Percentiles rank a stretch among this genome's conserved stretches.
These are phyloP conservation scores for Hetaerina americana DNA, from an alignment of 1,140 invertebrate genomes.

Conservation along the genomic window DNA sequence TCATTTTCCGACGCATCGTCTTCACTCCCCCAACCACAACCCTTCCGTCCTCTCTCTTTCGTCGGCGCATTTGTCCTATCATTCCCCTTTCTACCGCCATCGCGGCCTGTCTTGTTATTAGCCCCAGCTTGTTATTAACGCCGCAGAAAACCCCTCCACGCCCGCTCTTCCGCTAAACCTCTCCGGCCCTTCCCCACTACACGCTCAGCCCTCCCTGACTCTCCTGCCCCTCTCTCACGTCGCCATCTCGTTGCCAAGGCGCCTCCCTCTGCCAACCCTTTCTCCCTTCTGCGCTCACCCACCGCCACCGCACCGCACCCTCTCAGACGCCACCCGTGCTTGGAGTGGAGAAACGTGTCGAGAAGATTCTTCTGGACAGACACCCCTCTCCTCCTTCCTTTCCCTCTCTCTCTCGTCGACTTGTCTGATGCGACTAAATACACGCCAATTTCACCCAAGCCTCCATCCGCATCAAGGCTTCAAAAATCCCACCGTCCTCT, in stretches of 20 bases:
- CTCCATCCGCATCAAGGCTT: neutral
- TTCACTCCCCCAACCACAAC: too few species aligned
- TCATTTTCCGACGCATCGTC: too few species aligned
- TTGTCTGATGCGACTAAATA: neutral
- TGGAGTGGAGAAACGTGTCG: neutral
- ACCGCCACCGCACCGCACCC: neutral
- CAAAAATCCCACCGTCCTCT: neutral
- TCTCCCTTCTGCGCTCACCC: too few species aligned
- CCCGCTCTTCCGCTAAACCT: neutral
- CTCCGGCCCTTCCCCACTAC: neutral
- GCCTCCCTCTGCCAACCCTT: too few species aligned
- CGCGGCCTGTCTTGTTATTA: neutral
- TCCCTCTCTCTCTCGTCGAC: neutral
- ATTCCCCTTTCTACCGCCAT: too few species aligned
- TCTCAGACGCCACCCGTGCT: neutral
- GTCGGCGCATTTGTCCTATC: too few species aligned
- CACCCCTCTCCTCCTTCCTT: too few species aligned
- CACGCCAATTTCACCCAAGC: neutral
- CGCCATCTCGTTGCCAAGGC: too few species aligned
- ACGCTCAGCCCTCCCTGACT: neutral
- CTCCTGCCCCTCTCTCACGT: neutral
- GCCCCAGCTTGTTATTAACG: neutral
- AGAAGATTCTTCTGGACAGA: neutral
- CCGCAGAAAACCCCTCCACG: neutral
- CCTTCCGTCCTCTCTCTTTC: too few species aligned